Conservation (phyloP, 2,888 invertebrate genomes). For the Eudemis profundana region DNA sequence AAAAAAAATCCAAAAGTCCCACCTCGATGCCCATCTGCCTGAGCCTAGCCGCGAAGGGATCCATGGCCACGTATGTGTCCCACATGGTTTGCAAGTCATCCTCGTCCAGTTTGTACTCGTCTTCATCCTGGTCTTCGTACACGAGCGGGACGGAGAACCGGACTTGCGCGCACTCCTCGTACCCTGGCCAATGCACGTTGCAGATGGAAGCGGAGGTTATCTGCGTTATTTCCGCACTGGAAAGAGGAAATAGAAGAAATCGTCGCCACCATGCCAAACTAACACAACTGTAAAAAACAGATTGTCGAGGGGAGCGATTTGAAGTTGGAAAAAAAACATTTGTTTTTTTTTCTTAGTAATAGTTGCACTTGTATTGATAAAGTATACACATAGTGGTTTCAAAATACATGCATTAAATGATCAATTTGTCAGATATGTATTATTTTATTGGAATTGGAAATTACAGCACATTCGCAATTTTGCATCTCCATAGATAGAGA, state of each 20-base stretch:
- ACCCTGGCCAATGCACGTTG: constrained; percentile 75
- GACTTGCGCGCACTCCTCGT: constrained; percentile 67
- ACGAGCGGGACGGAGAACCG: constrained; percentile 69
- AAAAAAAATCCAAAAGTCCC: constrained; percentile 45
- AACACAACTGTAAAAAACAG: too few species aligned
- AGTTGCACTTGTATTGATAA: too few species aligned
- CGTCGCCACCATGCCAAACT: too few species aligned
- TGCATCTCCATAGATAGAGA: too few species aligned
- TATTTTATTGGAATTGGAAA: too few species aligned
- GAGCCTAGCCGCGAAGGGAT: constrained; percentile 64
- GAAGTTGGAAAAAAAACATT: too few species aligned
- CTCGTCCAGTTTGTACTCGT: constrained; percentile 57
- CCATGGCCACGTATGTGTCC: constrained; percentile 57
- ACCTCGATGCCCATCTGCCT: constrained; percentile 66
- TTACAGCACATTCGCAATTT: too few species aligned
- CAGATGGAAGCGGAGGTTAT: constrained; percentile 65
- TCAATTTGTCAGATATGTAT: too few species aligned
- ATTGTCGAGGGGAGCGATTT: too few species aligned
- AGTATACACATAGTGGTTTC: too few species aligned
- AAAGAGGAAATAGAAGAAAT: constrained; percentile 34
- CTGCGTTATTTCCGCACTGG: constrained; percentile 69
- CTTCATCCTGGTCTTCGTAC: constrained; percentile 58
- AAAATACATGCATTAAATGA: too few species aligned
- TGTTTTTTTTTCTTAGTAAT: too few species aligned
- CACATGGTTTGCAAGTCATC: constrained; percentile 71